phyloP scores from a whole-genome alignment of 2,797 vertebrate genomes.

The Antrozous pallidus region DNA sequence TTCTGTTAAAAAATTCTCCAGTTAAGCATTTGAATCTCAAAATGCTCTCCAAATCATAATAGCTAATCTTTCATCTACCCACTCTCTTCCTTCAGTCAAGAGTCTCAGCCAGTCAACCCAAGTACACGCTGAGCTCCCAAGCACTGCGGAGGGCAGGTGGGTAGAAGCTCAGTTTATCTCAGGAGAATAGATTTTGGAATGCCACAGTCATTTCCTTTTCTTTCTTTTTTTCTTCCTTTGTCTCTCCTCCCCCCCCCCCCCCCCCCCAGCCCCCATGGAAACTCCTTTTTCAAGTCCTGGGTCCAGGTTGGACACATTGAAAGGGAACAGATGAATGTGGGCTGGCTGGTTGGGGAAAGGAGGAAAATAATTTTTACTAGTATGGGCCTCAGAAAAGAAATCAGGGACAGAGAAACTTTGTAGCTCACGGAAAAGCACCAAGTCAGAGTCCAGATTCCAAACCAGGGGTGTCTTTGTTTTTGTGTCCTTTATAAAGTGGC shows the following conservation, averaged over 20 bases:
- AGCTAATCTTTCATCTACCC: slow-evolving; percentile 59
- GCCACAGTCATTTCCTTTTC: not conserved
- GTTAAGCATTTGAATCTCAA: slow-evolving; percentile 58
- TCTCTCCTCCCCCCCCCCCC: not conserved
- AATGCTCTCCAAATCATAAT: slow-evolving; percentile 56
- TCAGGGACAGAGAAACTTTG: not conserved
- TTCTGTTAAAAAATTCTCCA: slow-evolving; percentile 30
- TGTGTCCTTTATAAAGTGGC: slow-evolving; percentile 18
- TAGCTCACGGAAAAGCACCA: not conserved
- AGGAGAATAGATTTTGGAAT: not conserved
- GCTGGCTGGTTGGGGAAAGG: not conserved
- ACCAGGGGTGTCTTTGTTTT: slow-evolving; percentile 12
- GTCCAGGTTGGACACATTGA: not conserved
- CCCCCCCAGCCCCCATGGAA: not conserved
- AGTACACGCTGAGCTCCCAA: not conserved
- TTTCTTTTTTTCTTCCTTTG: not conserved
- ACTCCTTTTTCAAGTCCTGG: not conserved
- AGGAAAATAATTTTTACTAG: not conserved
- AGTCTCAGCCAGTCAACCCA: slow-evolving; percentile 23
- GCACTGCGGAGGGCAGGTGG: slow-evolving; percentile 24
- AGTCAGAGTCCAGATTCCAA: not conserved
- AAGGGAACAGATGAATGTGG: not conserved
- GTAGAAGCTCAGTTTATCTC: not conserved
- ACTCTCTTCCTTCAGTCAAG: slow-evolving; percentile 37
- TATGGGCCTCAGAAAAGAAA: not conserved